Base-by-base conservation (phyloP, 2,888 invertebrate genomes). In the Drosophila ezoana region DNA sequence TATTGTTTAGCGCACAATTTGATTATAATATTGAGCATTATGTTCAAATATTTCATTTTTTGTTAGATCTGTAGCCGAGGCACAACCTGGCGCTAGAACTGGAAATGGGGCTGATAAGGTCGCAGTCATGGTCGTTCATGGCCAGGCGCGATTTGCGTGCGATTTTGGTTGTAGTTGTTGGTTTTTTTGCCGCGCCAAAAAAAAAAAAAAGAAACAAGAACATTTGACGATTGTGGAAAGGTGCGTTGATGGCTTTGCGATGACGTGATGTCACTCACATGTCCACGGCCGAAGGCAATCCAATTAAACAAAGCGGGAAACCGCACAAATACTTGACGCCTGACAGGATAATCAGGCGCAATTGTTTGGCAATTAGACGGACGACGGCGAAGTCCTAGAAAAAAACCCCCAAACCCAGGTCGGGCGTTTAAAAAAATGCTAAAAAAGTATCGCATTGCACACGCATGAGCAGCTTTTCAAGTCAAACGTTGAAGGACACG, bases 321-420 rank as follows among this genome's bases (percentile, higher is more conserved):
- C 87, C 88, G 76, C 89, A 89, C 66, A 79, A 88, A 87, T 81
- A 70, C 75, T 69, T 80, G 75, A 71, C 68, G 69, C 76, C 68
- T 71, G 87, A 78, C 88, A 88, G 86, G 89, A 86, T 88, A 88
- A 86, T 86, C 86, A 86, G 89, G 76, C 81, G 87, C 89, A 74
- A 86, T 86, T 86, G 86, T 86, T 88, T 79, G 69, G 73, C 84
- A 86, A 86, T 86, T 88, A 88, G 75, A 20, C 2, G 49, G 37
- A 62, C 56, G 57, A 37, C 54, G 54, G 20, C 54, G 84, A 84
- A 84, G 87, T 87, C 88, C 72, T 85, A 85, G 76, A 85, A 85
- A 85, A 85, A 77, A 68, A 53, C 53, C 32, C 40, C 28, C 48
- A 70, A 67, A 11, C 47, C 61, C 43, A 45, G 20, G 44, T 6